phyloP scores from a whole-genome alignment of 2,888 invertebrate species.

The Heliconius hortense region DNA sequence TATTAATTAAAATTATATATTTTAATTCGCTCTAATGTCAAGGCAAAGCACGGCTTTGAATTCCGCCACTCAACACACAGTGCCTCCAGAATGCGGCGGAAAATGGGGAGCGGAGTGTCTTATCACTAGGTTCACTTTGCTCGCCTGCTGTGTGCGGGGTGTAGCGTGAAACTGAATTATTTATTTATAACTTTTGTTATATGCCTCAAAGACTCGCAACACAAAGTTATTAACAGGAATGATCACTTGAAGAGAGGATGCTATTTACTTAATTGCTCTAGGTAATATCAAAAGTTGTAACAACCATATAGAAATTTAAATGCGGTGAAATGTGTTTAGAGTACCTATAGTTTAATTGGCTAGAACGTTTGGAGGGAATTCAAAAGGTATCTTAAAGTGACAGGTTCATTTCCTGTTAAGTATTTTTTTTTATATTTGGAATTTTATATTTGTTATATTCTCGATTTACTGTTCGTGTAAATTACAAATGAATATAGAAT shows the following conservation, averaged over 20 bases:
- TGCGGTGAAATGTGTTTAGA: neutral
- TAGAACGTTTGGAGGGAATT: neutral
- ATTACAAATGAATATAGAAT: too few species aligned
- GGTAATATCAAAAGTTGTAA: conserved; percentile 15
- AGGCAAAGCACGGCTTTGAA: too few species aligned
- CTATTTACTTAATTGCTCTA: conserved; percentile 8
- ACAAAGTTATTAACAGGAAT: conserved; percentile 1
- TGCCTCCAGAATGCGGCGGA: too few species aligned
- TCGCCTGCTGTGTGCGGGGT: neutral
- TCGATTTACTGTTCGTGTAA: too few species aligned
- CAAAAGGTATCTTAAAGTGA: neutral
- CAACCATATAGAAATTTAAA: neutral
- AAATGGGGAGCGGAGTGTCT: neutral
- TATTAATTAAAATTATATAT: too few species aligned
- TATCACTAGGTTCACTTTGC: neutral
- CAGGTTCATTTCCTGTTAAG: neutral
- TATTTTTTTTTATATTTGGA: too few species aligned
- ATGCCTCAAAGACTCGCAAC: neutral
- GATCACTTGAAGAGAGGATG: neutral
- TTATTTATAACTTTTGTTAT: neutral
- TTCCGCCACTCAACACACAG: too few species aligned
- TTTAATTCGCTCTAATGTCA: too few species aligned
- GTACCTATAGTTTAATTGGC: neutral
- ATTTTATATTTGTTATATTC: too few species aligned
- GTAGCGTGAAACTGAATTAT: neutral